Percentiles rank a stretch among this genome's conserved stretches.
phyloP scores from a whole-genome alignment of 23 tunicate species.

The Diplosoma virens region DNA sequence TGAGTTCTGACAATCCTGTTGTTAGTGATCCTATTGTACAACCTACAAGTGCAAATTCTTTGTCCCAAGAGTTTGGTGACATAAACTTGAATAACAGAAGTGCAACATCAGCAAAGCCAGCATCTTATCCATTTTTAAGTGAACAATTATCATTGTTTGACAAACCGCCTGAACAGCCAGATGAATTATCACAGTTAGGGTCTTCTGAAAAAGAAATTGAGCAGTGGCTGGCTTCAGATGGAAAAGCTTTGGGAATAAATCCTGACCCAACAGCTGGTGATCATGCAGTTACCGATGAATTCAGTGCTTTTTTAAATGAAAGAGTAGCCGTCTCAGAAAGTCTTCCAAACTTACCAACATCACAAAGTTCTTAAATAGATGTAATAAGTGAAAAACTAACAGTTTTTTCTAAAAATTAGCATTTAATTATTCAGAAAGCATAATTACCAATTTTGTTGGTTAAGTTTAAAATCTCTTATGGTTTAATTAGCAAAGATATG shows the following conservation, averaged over 20 bases:
- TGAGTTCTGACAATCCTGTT: background rate
- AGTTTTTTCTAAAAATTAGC: too few species aligned
- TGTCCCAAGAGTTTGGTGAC: slow-evolving; percentile 36
- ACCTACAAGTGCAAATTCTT: background rate
- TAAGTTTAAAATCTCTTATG: too few species aligned
- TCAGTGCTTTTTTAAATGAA: slow-evolving; percentile 60
- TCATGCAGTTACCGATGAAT: slow-evolving; percentile 39
- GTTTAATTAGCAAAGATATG: too few species aligned
- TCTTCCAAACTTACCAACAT: slow-evolving; percentile 12
- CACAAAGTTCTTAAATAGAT: background rate
- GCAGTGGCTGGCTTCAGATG: slow-evolving; percentile 62
- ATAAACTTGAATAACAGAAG: slow-evolving; percentile 37
- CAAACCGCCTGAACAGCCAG: background rate
- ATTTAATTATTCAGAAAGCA: too few species aligned
- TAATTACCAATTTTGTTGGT: too few species aligned
- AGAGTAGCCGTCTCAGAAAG: slow-evolving; percentile 48
- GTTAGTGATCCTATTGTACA: background rate
- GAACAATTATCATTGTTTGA: slow-evolving; percentile 45
- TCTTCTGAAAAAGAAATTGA: slow-evolving; percentile 69
- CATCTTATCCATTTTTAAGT: slow-evolving; percentile 8
- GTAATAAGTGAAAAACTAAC: too few species aligned
- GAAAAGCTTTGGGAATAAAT: slow-evolving; percentile 22
- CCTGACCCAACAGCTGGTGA: background rate
- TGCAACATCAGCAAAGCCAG: slow-evolving; percentile 1
- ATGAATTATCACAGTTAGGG: slow-evolving; percentile 43